These are phyloP conservation scores for Helicoverpa assulta DNA, from an alignment of 2,888 invertebrate species.

Conservation along the genomic window DNA sequence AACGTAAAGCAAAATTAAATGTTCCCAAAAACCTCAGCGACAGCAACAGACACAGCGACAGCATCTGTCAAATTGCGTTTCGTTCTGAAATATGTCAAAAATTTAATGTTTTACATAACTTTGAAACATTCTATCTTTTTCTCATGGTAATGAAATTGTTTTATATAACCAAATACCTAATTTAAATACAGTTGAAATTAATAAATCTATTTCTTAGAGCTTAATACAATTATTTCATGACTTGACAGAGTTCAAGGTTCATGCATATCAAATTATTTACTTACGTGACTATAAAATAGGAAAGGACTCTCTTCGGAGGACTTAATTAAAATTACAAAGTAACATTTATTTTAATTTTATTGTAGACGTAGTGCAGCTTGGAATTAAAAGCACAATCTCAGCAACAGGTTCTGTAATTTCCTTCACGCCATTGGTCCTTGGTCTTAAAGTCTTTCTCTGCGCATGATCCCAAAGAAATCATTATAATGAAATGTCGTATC, in stretches of 20 bases:
- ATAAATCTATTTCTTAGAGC: too few relatives aligned
- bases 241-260: too few relatives aligned
- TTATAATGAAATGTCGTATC: slow-evolving; percentile 7
- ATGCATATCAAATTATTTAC: too few relatives aligned
- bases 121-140: slow-evolving; percentile 8
- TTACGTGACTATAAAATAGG: too few relatives aligned
- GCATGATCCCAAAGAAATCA: slow-evolving; percentile 39
- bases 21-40: slow-evolving; percentile 69
- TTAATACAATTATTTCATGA: too few relatives aligned
- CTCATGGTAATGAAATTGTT: neutral
- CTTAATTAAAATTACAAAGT: too few relatives aligned
- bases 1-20: slow-evolving; percentile 74
- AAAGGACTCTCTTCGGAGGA: too few relatives aligned
- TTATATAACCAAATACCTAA: neutral
- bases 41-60: slow-evolving; percentile 56
- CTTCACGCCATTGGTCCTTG: neutral
- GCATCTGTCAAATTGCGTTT: slow-evolving; percentile 61
- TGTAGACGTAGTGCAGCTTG: too few relatives aligned
- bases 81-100: slow-evolving; percentile 53
- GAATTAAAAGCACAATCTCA: neutral
- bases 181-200: too few relatives aligned
- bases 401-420: slow-evolving; percentile 21
- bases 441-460: slow-evolving; percentile 10
- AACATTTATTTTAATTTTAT: too few relatives aligned
- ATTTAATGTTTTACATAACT: slow-evolving; percentile 17